These are phyloP conservation scores for Eueides isabella DNA, from an alignment of 1,140 invertebrate genomes.

Conservation along the genomic window DNA sequence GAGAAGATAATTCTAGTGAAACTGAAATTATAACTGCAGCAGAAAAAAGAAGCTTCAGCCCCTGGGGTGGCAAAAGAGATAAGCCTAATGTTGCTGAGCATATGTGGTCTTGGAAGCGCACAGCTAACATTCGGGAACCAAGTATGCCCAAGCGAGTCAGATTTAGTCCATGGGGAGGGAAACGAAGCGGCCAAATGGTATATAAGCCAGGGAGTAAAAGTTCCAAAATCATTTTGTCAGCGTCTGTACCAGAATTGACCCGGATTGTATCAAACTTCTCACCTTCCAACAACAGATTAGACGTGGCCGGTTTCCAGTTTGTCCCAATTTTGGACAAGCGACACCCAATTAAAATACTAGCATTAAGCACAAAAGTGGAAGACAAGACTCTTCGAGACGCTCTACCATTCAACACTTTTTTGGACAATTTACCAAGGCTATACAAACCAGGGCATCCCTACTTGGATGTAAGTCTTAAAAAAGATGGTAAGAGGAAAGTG, in stretches of 20 bases:
- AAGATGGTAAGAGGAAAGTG: conserved; percentile 73
- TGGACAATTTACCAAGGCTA: conserved; percentile 58
- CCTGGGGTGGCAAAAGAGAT: conserved; percentile 73
- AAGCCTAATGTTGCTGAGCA: conserved; percentile 51
- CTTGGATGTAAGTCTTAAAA: conserved; percentile 63
- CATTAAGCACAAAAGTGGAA: conserved; percentile 55
- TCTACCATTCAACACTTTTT: conserved; percentile 63
- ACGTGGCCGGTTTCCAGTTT: conserved; percentile 60
- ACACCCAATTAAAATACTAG: conserved; percentile 64
- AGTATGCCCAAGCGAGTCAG: conserved; percentile 75
- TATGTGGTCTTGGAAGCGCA: conserved; percentile 72
- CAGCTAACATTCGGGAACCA: conserved; percentile 57
- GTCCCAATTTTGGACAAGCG: conserved; percentile 61
- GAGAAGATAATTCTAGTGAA: conserved; percentile 51
- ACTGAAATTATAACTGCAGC: conserved; percentile 39
- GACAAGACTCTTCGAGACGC: conserved; percentile 57
- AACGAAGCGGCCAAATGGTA: conserved; percentile 69
- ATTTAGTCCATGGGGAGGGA: conserved; percentile 76
- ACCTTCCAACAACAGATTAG: conserved; percentile 47
- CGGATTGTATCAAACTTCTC: conserved; percentile 66
- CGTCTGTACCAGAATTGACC: conserved; percentile 66
- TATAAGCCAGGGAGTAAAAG: conserved; percentile 65
- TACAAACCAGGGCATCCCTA: conserved; percentile 72
- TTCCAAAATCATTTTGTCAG: conserved; percentile 63
- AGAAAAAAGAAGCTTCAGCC: conserved; percentile 71